A percentile compares a stretch with the other conserved stretches of the same genome.
Conservation (phyloP, 2,888 invertebrate genomes). For the Microplitis manilae region DNA sequence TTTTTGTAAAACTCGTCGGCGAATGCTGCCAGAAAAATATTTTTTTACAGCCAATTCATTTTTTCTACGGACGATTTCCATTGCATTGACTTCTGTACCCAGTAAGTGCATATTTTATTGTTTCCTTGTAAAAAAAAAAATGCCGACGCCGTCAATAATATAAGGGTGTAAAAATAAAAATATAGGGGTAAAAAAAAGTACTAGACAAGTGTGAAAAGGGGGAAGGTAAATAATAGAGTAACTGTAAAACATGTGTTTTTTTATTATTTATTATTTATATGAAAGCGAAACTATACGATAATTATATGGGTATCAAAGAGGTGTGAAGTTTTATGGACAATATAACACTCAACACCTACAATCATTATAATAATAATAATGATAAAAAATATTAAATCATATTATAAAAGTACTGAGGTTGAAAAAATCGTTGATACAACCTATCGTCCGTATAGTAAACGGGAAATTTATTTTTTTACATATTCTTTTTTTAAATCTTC, state of each 20-base stretch:
- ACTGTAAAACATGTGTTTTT: not conserved
- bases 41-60: too few species aligned
- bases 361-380: too few species aligned
- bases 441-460: too few species aligned
- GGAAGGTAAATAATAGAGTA: not conserved
- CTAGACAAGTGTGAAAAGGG: not conserved
- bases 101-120: not conserved
- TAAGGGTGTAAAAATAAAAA: not conserved
- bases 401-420: too few species aligned
- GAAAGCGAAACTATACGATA: not conserved
- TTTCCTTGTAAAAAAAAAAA: not conserved
- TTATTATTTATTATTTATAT: not conserved
- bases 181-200: not conserved
- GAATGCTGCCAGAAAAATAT: too few species aligned
- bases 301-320: not conserved
- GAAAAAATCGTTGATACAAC: too few species aligned
- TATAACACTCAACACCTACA: not conserved
- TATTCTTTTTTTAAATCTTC: too few species aligned
- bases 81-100: not conserved
- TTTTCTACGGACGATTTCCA: too few species aligned
- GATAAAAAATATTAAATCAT: too few species aligned
- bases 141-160: not conserved
- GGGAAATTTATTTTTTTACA: too few species aligned
- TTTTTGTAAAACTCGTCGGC: not conserved
- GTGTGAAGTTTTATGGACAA: not conserved